Base-by-base conservation (phyloP, 2,797 vertebrate genomes). In the Crypturellus tataupa region DNA sequence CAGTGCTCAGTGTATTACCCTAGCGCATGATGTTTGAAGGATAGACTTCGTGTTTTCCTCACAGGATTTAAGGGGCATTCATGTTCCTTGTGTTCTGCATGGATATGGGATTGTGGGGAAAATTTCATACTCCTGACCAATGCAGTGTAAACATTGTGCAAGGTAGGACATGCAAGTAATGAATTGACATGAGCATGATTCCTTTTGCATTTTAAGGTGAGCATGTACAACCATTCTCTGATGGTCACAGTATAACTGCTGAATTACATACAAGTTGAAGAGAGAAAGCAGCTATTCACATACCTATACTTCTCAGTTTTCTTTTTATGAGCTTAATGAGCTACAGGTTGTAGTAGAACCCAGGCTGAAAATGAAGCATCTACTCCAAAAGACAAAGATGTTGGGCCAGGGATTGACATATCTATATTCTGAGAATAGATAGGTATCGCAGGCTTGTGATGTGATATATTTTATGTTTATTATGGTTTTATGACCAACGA, bases 401-500 rank as follows among this genome's bases (percentile, higher is more conserved):
- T 17, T 77, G 79, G 53, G 19, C 58, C 53, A 80, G 40, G 29
- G 17, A 65, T 62, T 83, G 78, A n/a, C 4, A 3, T 42, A 49
- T 80, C 59, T 70, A 9, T 37, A 20, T 25, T 47, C 33, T 33
- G 23, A 35, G 17, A 35, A 64, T 0, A 40, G 58, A 27, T 58
- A 93, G 87, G 44, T 49, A 82, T 35, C 60, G 67, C 53, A 25
- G 40, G 72, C 23, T 82, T 90, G 75, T 53, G 51, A 70, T 39
- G 31, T 64, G 68, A 24, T 68, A 25, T 25, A 62, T 93, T 84
- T 86, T 39, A 77, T 49, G 65, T 37, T 24, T 49, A 35, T 24
- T 69, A 18, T 69, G 65, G 37, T 37, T 69, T 35, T 47, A 37
- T 10, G 49, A 85, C 90, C 49, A 62, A 33, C 42, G 62, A 10